Conservation (phyloP, 2,888 invertebrate genomes). For the Drosophila siamana region DNA sequence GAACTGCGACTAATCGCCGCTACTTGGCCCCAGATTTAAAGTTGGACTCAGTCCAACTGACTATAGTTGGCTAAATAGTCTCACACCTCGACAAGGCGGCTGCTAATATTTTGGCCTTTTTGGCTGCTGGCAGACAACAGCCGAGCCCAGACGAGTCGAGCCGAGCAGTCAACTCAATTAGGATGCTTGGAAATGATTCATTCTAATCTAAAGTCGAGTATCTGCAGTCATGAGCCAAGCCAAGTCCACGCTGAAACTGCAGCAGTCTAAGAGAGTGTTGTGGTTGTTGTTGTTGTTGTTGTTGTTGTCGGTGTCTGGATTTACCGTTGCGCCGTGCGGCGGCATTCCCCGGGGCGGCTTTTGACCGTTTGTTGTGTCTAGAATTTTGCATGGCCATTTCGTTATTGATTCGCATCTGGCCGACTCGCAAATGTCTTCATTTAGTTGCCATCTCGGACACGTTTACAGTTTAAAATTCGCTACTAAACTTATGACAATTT, state of each 20-base stretch:
- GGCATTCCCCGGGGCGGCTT: slow-evolving; percentile 66
- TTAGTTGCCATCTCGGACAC: slow-evolving; percentile 36
- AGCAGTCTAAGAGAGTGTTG: slow-evolving; percentile 4
- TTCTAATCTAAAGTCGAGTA: slow-evolving; percentile 79
- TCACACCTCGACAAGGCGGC: slow-evolving; percentile 71
- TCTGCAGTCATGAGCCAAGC: slow-evolving; percentile 72
- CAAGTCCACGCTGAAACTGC: background rate
- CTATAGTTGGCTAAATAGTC: slow-evolving; percentile 70
- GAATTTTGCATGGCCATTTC: slow-evolving; percentile 78
- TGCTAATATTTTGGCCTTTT: slow-evolving; percentile 72
- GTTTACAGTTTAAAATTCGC: slow-evolving; percentile 20
- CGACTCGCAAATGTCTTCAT: slow-evolving; percentile 58
- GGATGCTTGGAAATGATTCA: slow-evolving; percentile 78
- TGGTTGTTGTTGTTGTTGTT: too few species aligned
- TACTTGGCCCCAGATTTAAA: slow-evolving; percentile 52
- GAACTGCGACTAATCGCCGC: slow-evolving; percentile 67
- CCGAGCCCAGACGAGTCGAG: background rate
- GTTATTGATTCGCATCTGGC: slow-evolving; percentile 69
- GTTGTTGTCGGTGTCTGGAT: slow-evolving; percentile 28
- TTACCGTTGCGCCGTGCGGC: slow-evolving; percentile 67
- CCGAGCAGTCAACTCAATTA: slow-evolving; percentile 70
- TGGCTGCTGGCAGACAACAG: slow-evolving; percentile 53
- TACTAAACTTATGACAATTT: slow-evolving; percentile 45
- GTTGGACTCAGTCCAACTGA: slow-evolving; percentile 11
- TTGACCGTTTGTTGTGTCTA: slow-evolving; percentile 64